Conservation (phyloP, 2,888 invertebrate species). For the Pammene fasciana region DNA sequence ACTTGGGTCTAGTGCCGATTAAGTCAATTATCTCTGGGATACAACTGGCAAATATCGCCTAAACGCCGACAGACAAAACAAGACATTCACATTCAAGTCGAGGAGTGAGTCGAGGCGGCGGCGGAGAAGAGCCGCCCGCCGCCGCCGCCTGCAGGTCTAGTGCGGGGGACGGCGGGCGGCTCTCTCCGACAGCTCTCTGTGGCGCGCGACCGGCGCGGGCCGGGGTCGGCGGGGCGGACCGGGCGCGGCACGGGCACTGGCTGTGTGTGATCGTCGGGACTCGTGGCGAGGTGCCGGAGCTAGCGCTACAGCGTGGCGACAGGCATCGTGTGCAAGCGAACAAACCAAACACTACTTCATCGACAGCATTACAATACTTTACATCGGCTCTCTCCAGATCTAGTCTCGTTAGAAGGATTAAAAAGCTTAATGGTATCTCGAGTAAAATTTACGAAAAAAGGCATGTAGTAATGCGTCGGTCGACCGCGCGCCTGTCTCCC, state of each 20-base stretch:
- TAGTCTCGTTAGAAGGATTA: constrained; percentile 84
- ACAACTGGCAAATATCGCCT: constrained; percentile 99
- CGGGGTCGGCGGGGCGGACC: constrained; percentile 48
- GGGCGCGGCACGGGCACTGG: constrained; percentile 71
- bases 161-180: constrained; percentile 50
- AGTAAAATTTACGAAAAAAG: constrained; percentile 82
- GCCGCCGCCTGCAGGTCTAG: constrained; percentile 43
- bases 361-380: constrained; percentile 83
- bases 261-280: constrained; percentile 83
- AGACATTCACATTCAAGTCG: constrained; percentile 83
- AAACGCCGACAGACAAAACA: constrained; percentile 86
- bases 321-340: constrained; percentile 85
- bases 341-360: constrained; percentile 84
- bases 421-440: constrained; percentile 82
- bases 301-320: constrained; percentile 85
- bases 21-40: constrained; percentile 99
- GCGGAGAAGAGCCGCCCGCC: constrained; percentile 60
- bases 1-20: constrained; percentile 99
- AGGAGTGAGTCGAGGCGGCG: constrained; percentile 59
- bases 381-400: constrained; percentile 83
- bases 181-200: constrained; percentile 48
- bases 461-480: constrained; percentile 82
- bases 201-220: constrained; percentile 47
- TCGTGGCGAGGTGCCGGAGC: constrained; percentile 82
- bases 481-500: constrained; percentile 81